phyloP scores from a whole-genome alignment of 2,797 vertebrate genomes.

The Erethizon dorsatum region DNA sequence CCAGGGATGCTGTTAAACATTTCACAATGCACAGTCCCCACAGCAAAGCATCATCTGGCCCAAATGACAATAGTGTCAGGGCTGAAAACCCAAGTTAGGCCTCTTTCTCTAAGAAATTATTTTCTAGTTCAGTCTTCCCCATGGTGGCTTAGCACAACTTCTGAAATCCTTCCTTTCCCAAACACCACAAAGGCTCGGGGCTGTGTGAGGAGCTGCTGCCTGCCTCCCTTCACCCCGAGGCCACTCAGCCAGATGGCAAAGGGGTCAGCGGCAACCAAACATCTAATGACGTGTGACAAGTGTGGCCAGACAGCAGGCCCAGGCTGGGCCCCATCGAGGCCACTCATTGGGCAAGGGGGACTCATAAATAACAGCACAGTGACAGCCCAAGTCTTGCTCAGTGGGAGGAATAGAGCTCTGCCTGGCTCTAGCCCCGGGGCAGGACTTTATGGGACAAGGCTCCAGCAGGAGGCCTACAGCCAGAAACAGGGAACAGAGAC shows the following conservation, averaged over 20 bases:
- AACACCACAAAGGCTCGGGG: conserved; percentile 21
- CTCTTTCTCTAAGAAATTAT: neutral
- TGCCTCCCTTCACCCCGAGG: conserved; percentile 36
- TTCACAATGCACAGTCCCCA: neutral
- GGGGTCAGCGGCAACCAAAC: conserved; percentile 59
- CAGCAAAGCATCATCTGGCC: neutral
- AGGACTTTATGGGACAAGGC: conserved; percentile 63
- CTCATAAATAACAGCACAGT: conserved; percentile 85
- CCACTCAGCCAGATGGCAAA: conserved; percentile 54
- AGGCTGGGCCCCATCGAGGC: conserved; percentile 79
- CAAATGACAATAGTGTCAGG: neutral
- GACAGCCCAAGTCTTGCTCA: conserved; percentile 82
- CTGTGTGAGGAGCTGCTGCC: neutral
- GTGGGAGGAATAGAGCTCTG: conserved; percentile 71
- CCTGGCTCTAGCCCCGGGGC: conserved; percentile 65
- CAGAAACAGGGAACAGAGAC: neutral
- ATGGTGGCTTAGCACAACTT: neutral
- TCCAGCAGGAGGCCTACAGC: conserved; percentile 49
- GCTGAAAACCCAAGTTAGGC: neutral
- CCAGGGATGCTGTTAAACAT: neutral
- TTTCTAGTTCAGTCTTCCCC: neutral
- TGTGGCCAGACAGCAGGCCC: conserved; percentile 83
- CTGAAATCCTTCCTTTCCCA: conserved; percentile 5
- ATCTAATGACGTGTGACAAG: conserved; percentile 87
- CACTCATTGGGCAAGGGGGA: conserved; percentile 84